A percentile compares a stretch with the other conserved stretches of the same genome.
Evolutionary conservation across 1,140 invertebrate species (phyloP).

Genomic region (Branchinecta lindahli): DNA sequence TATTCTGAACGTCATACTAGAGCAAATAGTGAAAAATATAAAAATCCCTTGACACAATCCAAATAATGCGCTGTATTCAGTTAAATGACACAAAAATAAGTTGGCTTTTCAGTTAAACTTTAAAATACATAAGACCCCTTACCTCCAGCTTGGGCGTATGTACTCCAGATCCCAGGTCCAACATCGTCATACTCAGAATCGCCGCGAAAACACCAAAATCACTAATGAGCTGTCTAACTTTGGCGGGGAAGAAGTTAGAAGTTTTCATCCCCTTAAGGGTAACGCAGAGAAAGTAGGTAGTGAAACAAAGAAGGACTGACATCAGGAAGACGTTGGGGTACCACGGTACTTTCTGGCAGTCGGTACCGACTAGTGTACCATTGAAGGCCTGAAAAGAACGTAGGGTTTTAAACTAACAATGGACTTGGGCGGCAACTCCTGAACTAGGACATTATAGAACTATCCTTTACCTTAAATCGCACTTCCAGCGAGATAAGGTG

Average conservation of each 20-base stretch:
- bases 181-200: constrained; percentile 31
- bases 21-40: no score
- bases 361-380: constrained; percentile 29
- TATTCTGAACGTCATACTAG: no score
- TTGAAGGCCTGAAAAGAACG: constrained; percentile 22
- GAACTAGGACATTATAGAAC: no score
- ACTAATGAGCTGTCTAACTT: constrained; percentile 26
- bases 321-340: constrained; percentile 36
- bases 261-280: constrained; percentile 27
- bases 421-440: no score
- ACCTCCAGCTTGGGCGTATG: constrained; percentile 34
- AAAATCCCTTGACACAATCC: no score
- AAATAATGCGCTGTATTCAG: no score
- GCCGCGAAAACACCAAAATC: constrained; percentile 38
- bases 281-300: constrained; percentile 29
- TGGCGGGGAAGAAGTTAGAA: constrained; percentile 28
- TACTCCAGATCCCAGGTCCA: constrained; percentile 29
- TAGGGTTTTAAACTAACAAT: no score
- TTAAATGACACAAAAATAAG: no score
- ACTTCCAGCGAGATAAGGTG: no score
- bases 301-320: constrained; percentile 30
- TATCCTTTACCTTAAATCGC: no score
- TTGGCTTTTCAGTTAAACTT: no score
- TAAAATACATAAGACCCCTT: no score
- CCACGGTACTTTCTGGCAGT: constrained; percentile 31